These are phyloP conservation scores for Taurulus bubalis DNA, from an alignment of 2,113 vertebrate genomes.

Conservation along the genomic window DNA sequence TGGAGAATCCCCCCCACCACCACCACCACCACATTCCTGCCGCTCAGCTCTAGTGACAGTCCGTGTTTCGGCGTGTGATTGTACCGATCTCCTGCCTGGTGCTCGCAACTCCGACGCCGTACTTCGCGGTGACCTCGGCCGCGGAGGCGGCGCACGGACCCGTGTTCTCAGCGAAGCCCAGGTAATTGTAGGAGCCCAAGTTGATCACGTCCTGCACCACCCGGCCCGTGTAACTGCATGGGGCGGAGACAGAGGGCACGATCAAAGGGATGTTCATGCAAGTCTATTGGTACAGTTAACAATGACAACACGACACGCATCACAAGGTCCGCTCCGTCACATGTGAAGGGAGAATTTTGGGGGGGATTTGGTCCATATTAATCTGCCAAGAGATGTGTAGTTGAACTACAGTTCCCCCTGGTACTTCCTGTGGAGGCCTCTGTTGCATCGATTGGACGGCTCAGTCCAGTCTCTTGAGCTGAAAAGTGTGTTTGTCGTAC, in stretches of 20 bases:
- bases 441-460: too few species aligned
- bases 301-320: too few species aligned
- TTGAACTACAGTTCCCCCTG: not conserved
- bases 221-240: conserved; percentile 85
- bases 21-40: not conserved
- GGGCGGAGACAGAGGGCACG: conserved; percentile 1
- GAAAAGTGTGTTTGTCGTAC: not conserved
- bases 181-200: conserved; percentile 98
- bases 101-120: conserved; percentile 92
- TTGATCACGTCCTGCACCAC: conserved; percentile 92
- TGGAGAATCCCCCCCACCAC: not conserved
- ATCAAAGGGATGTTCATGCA: conserved; percentile 15
- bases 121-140: conserved; percentile 83
- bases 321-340: too few species aligned
- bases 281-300: not conserved
- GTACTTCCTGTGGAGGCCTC: too few species aligned
- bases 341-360: too few species aligned
- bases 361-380: too few species aligned
- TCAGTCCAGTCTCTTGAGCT: too few species aligned
- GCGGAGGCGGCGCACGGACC: conserved; percentile 89
- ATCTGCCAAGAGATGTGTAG: too few species aligned
- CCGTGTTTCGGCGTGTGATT: conserved; percentile 15
- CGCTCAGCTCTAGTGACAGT: not conserved
- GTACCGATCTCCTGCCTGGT: conserved; percentile 95
- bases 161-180: conserved; percentile 91